Base-by-base conservation (phyloP, 1,140 invertebrate species). In the Goniozus legneri region DNA sequence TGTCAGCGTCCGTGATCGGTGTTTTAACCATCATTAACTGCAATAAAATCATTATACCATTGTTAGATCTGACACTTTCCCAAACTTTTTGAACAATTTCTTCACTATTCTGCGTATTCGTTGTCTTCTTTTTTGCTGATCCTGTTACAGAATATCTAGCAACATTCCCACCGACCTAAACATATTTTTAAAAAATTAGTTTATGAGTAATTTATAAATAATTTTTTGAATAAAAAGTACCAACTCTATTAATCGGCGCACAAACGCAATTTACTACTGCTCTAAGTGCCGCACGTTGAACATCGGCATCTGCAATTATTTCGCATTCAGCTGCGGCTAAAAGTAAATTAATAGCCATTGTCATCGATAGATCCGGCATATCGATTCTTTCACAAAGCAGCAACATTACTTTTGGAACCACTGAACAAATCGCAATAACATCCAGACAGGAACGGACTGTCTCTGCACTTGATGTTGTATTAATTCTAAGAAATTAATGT, bases 1-100 rank as follows among this genome's bases (percentile, higher is more conserved):
- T 87, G 75, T 98, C 96, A 3, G 95, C 96, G 79, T 98, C 95
- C 1, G 93, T 97, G 16, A 98, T 92, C 0, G 96, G 95, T 8
- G 87, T 88, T 77, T 97, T 97, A 4, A 91, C 85, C 69, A 88
- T 86, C 82, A 98, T 87, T 27, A 97, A 76, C 52, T 86, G 85
- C 1, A 91, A 64, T 15, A 91, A 66, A 30, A 87, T 81, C 88
- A 96, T 95, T 42, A 97, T 96, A n/a, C 93, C 94, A 75, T 96
- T 97, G 71, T 95, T 96, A 1, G 86, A 86, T 50, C 95, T 77
- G 2, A 96, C 86, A 54, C 88, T 88, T 69, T 95, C 92, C 94
- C 94, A 97, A 21, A 97, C 84, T 68, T 89, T 91, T 64, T 87
- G 85, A 44, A 95, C 85, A 2, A 95, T 76, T 60, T 95, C 92